Evolutionary conservation across 2,888 invertebrate genomes (phyloP).

Genomic region (Harpalus rufipes): DNA sequence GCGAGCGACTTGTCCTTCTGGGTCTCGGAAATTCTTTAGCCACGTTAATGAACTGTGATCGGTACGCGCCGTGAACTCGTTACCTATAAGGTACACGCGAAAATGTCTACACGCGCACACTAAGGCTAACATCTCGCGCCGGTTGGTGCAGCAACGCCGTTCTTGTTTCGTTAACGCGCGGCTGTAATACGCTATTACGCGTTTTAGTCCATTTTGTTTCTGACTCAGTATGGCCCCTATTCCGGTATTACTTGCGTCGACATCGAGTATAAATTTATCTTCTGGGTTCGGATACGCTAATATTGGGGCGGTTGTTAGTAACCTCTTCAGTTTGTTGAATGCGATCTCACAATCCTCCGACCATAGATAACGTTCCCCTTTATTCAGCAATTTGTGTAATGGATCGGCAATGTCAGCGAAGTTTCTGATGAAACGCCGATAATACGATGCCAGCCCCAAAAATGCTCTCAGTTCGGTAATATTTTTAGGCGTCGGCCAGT

Average conservation of each 20-base stretch:
- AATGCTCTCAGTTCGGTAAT: slow-evolving; percentile 69
- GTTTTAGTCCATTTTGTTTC: slow-evolving; percentile 11
- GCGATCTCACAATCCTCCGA: slow-evolving; percentile 66
- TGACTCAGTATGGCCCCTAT: slow-evolving; percentile 23
- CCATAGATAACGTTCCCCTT: slow-evolving; percentile 65
- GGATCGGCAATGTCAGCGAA: slow-evolving; percentile 68
- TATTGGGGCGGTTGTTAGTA: slow-evolving; percentile 62
- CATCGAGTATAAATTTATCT: not conserved
- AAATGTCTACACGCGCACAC: slow-evolving; percentile 17
- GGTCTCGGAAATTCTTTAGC: slow-evolving; percentile 15
- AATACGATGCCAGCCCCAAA: slow-evolving; percentile 71
- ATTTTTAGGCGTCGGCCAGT: slow-evolving; percentile 67
- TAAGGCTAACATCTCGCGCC: slow-evolving; percentile 22
- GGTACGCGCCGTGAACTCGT: slow-evolving; percentile 1
- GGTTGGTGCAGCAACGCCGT: not conserved
- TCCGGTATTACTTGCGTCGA: not conserved
- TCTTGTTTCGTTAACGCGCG: slow-evolving; percentile 23
- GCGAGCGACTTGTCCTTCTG: slow-evolving; percentile 19
- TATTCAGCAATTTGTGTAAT: slow-evolving; percentile 68
- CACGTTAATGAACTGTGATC: not conserved
- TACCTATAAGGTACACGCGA: slow-evolving; percentile 2
- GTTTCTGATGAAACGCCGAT: slow-evolving; percentile 70
- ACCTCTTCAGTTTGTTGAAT: slow-evolving; percentile 64
- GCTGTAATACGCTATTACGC: slow-evolving; percentile 12
- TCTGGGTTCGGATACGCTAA: slow-evolving; percentile 18